Conservation (phyloP, 2,113 vertebrate genomes). For the Pelecanus crispus region DNA sequence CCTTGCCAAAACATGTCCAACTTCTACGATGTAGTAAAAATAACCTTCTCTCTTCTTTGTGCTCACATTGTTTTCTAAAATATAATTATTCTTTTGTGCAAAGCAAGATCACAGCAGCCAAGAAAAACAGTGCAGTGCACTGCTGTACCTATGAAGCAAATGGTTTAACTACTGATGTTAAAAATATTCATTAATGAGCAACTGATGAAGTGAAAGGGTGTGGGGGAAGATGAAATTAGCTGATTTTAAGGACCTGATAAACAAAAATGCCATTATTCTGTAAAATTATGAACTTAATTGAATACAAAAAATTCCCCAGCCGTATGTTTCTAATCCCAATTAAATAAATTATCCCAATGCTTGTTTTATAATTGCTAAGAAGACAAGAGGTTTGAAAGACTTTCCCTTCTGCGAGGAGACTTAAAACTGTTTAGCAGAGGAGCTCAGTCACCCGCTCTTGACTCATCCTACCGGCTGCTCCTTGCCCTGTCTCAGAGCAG, state of each 20-base stretch:
- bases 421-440: background rate
- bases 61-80: background rate
- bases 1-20: background rate
- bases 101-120: background rate
- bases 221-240: slow-evolving; percentile 2
- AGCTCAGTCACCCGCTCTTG: background rate
- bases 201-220: slow-evolving; percentile 19
- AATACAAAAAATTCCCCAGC: background rate
- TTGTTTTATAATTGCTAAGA: background rate
- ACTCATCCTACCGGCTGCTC: background rate
- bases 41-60: background rate
- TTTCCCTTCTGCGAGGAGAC: background rate
- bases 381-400: background rate
- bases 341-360: background rate
- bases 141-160: background rate
- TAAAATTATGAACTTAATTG: background rate
- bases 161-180: background rate
- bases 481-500: background rate
- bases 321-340: background rate
- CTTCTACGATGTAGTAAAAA: background rate
- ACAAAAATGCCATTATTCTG: background rate
- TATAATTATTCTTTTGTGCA: background rate
- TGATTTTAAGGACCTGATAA: background rate
- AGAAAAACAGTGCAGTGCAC: background rate
- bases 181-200: background rate